phyloP scores from a whole-genome alignment of 2,888 invertebrate genomes.

The Tethea ocularis region DNA sequence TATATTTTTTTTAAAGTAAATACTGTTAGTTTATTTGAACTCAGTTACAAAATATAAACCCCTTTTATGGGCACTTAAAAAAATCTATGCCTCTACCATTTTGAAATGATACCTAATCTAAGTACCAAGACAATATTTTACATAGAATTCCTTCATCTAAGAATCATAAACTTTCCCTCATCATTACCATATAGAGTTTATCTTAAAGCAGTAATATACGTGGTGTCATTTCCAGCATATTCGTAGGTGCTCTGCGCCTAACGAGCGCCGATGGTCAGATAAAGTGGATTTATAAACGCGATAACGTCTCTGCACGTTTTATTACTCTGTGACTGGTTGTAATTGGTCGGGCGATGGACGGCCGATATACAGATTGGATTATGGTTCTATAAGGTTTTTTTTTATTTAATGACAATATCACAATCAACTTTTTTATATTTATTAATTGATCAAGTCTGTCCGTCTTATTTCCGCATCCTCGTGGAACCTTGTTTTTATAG shows the following conservation, averaged over 20 bases:
- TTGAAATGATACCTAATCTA: background rate
- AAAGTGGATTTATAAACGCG: conserved; percentile 36
- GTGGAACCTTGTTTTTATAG: too few species aligned
- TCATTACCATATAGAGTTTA: conserved; percentile 2
- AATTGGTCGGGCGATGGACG: conserved; percentile 48
- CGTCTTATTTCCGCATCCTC: too few species aligned
- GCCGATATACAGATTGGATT: conserved; percentile 14
- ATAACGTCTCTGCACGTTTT: conserved; percentile 45
- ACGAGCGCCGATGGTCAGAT: conserved; percentile 26
- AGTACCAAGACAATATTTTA: background rate
- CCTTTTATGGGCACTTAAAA: too few species aligned
- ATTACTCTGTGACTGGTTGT: conserved; percentile 47
- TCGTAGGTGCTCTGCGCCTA: conserved; percentile 11
- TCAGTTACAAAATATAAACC: too few species aligned
- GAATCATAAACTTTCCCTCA: background rate
- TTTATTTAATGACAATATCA: too few species aligned
- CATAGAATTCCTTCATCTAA: background rate
- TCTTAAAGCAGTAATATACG: background rate
- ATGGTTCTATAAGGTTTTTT: background rate
- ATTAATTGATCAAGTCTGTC: too few species aligned
- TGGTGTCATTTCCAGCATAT: conserved; percentile 3
- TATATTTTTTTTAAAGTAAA: too few species aligned
- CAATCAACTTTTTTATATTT: too few species aligned
- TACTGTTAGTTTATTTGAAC: too few species aligned
- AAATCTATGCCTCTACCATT: too few species aligned